Base-by-base conservation (phyloP, 2,113 vertebrate species). In the Elachura formosa region DNA sequence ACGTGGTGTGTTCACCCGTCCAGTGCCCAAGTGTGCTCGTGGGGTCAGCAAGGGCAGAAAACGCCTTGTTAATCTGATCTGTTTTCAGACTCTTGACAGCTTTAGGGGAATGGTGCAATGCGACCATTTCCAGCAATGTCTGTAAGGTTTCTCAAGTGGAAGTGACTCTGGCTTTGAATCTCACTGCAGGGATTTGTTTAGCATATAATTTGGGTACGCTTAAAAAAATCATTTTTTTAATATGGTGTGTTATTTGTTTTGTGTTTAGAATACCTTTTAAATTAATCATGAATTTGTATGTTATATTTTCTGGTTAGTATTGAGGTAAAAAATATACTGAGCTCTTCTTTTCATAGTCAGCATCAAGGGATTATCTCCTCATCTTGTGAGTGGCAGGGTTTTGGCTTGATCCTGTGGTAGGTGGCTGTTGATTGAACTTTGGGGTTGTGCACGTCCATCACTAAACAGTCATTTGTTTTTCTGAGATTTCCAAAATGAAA, bases 1-100 rank as follows among this genome's bases (percentile, higher is more conserved):
- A 51, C 0, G 3, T 25, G 54, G 6, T 34, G 19, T 46, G 20
- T 40, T 64, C 2, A 2, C 23, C 23, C 2, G 1, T 34, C 26
- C 22, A 6, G 24, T 45, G 36, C 54, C 19, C 14, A 26, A 54
- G 33, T 12, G 3, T 52, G 36, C 55, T 72, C n/a, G 22, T 75
- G 46, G 41, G 31, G 38, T 72, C 36, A 72, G 52, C 45, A 76
- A 43, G 49, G 31, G 24, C 3, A 3, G n/a, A 62, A 82, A 52
- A n/a, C 28, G 22, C 14, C 18, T 52, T 38, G 36, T 34, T 48
- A 63, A 79, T 19, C 21, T 66, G 14, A 8, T 45, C 41, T 52
- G 38, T 74, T 74, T 67, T 80, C 67, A 58, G 43, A 21, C 18
- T 59, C 29, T 71, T 61, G 43, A 26, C 46, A 5, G 34, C 80